Conservation (phyloP, 2,113 vertebrate genomes). For the Cinclus mexicanus region DNA sequence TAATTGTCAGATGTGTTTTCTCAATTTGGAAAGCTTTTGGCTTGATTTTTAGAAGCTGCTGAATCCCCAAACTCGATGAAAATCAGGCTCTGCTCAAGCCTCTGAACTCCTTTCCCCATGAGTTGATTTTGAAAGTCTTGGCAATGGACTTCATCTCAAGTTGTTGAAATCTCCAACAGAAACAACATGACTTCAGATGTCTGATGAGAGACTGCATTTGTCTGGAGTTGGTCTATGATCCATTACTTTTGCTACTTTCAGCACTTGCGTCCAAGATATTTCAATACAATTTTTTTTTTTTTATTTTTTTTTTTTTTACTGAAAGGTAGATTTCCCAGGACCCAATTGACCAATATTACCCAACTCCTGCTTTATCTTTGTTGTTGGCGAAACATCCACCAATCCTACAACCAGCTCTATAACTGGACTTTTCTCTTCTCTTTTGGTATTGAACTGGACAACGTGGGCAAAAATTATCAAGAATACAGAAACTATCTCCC, state of each 20-base stretch:
- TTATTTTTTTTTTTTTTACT: neutral
- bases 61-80: neutral
- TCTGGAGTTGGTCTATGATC: neutral
- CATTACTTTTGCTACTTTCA: neutral
- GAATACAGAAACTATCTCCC: neutral
- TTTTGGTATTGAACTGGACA: neutral
- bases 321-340: neutral
- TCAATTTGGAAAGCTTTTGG: constrained; percentile 4
- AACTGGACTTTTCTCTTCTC: neutral
- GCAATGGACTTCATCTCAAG: neutral
- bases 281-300: neutral
- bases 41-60: constrained; percentile 10
- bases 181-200: neutral
- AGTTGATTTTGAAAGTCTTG: constrained; percentile 11
- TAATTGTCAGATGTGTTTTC: constrained; percentile 48
- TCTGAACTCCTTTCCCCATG: neutral
- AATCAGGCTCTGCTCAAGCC: neutral
- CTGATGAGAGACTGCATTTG: neutral
- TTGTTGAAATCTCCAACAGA: constrained; percentile 11
- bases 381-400: neutral
- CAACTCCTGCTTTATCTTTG: neutral
- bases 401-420: neutral
- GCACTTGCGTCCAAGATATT: neutral
- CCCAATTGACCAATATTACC: neutral
- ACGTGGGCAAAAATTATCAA: neutral